phyloP scores from a whole-genome alignment of 2,797 vertebrate genomes.

The Melanotaenia trifasciata region DNA sequence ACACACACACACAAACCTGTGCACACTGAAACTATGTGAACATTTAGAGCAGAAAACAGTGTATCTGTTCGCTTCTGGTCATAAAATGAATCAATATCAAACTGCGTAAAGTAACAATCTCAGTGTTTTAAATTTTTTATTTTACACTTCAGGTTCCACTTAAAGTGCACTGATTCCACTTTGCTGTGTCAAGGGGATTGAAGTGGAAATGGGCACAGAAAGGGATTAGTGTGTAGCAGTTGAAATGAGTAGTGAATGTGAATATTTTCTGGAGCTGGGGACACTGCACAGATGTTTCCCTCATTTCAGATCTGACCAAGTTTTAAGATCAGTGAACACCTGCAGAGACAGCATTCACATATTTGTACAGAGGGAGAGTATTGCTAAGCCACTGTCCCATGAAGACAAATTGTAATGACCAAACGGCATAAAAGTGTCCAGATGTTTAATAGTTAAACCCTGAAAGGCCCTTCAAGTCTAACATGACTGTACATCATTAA shows the following conservation, averaged over 20 bases:
- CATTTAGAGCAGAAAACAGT: conserved; percentile 22
- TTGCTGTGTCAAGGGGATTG: conserved; percentile 50
- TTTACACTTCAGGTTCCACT: conserved; percentile 45
- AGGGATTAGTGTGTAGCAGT: conserved; percentile 44
- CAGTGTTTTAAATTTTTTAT: conserved; percentile 42
- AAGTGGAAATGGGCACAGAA: conserved; percentile 44
- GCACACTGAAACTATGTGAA: conserved; percentile 9
- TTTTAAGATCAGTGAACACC: conserved; percentile 8
- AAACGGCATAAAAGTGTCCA: conserved; percentile 5
- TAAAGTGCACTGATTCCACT: conserved; percentile 43
- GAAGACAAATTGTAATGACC: background rate
- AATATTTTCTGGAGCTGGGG: conserved; percentile 41
- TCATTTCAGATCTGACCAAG: conserved; percentile 15
- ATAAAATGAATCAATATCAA: conserved; percentile 36
- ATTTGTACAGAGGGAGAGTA: background rate
- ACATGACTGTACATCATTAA: conserved; percentile 6
- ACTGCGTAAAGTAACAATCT: conserved; percentile 31
- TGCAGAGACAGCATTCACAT: background rate
- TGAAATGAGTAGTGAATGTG: conserved; percentile 36
- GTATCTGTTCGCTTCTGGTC: conserved; percentile 4
- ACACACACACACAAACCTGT: conserved; percentile 14
- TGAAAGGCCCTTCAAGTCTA: background rate
- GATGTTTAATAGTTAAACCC: conserved; percentile 13
- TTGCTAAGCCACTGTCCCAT: background rate
- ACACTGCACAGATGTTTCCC: conserved; percentile 26